Percentiles rank a stretch among this genome's conserved stretches.
Conservation (phyloP, 2,888 invertebrate genomes). For the Lochmaea crataegi region DNA sequence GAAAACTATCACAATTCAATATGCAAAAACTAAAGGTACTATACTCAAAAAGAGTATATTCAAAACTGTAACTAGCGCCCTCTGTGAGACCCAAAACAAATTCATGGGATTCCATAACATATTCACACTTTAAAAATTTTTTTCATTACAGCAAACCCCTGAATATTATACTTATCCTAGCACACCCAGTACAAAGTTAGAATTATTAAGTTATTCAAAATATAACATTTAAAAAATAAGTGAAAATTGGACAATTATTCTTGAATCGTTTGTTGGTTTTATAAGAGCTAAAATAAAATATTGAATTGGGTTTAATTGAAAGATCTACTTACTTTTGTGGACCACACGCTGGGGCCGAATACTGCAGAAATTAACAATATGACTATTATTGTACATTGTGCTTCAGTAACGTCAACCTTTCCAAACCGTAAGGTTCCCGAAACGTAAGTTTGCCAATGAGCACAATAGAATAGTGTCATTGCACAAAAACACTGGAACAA, state of each 20-base stretch:
- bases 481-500: conserved; percentile 88
- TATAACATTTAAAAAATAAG: not conserved
- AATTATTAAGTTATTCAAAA: not conserved
- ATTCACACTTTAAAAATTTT: no score
- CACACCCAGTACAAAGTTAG: not conserved
- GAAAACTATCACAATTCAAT: no score
- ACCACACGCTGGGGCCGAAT: conserved; percentile 91
- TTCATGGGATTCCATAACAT: no score
- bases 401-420: conserved; percentile 97
- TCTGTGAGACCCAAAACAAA: no score
- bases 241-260: not conserved
- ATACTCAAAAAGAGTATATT: no score
- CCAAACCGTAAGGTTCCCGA: conserved; percentile 94
- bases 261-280: not conserved
- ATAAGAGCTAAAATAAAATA: conserved; percentile 12
- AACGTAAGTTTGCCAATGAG: conserved; percentile 99
- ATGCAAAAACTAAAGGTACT: no score
- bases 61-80: no score
- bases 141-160: no score
- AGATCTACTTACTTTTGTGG: conserved; percentile 71
- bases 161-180: no score
- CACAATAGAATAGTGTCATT: conserved; percentile 96
- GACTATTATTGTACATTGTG: conserved; percentile 91
- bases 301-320: conserved; percentile 5
- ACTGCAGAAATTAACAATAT: conserved; percentile 89